Evolutionary conservation across 1,140 invertebrate genomes (phyloP).

Genomic region (fruit fly (Drosophila melanogaster)): DNA sequence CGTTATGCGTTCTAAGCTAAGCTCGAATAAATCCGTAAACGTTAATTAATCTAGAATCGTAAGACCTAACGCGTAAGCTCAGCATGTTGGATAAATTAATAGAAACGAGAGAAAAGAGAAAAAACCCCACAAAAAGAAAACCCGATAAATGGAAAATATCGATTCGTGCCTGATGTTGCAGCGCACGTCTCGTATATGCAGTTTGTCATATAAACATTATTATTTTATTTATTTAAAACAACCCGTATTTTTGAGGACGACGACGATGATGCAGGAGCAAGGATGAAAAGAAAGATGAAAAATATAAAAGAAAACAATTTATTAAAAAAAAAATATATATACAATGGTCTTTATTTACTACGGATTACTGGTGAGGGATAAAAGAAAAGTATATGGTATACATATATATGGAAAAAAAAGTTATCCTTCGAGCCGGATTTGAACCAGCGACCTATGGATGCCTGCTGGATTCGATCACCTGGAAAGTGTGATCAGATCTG

Average conservation of each 20-base stretch:
- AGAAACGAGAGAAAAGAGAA: constrained; percentile 41
- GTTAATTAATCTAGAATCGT: constrained; percentile 71
- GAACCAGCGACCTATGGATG: constrained; percentile 90
- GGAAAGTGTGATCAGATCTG: neutral
- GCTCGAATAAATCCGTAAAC: constrained; percentile 73
- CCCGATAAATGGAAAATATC: constrained; percentile 51
- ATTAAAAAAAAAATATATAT: constrained; percentile 71
- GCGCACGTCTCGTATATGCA: constrained; percentile 72
- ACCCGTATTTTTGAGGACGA: constrained; percentile 66
- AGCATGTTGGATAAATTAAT: constrained; percentile 74
- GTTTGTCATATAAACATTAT: constrained; percentile 71
- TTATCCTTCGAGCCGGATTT: constrained; percentile 89
- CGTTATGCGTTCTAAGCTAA: constrained; percentile 80
- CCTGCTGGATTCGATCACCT: constrained; percentile 43
- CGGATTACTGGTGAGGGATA: neutral
- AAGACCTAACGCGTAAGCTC: constrained; percentile 63
- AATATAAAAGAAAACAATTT: constrained; percentile 78
- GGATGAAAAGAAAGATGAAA: constrained; percentile 61
- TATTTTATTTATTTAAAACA: constrained; percentile 82
- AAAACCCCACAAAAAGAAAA: constrained; percentile 35
- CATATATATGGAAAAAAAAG: neutral
- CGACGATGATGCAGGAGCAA: constrained; percentile 46
- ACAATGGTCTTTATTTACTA: constrained; percentile 29
- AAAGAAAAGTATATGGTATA: too few relatives aligned
- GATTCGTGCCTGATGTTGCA: constrained; percentile 74